Percentiles rank a stretch among this genome's conserved stretches.
Evolutionary conservation across 2,797 vertebrate genomes (phyloP).

Genomic region (Molothrus ater): DNA sequence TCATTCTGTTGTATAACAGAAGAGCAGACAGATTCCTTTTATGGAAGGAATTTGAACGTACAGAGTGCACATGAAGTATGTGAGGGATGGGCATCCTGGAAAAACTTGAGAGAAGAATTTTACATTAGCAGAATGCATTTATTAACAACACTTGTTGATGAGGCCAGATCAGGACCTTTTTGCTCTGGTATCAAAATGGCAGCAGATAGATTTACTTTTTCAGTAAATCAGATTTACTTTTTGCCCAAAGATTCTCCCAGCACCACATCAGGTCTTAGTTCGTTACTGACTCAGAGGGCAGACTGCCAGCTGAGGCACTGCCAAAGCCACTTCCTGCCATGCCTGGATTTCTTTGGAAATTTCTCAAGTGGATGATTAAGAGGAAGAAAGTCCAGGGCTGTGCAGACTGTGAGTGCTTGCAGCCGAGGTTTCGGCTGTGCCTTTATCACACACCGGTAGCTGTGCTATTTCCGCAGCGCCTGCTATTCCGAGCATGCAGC

Average conservation of each 20-base stretch:
- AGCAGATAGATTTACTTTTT: neutral
- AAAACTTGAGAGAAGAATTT: neutral
- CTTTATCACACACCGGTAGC: neutral
- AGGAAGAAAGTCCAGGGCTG: neutral
- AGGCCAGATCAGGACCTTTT: neutral
- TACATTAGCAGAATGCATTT: neutral
- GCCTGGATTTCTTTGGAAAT: constrained; percentile 1
- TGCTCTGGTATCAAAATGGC: neutral
- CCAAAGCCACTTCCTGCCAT: constrained; percentile 44
- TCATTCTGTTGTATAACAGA: neutral
- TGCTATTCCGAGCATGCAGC: neutral
- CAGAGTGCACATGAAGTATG: neutral
- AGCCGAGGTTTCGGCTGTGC: neutral
- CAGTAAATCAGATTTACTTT: neutral
- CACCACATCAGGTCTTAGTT: accelerated
- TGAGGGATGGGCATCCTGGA: neutral
- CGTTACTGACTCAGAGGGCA: constrained; percentile 16
- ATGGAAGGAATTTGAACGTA: neutral
- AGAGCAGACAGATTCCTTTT: neutral
- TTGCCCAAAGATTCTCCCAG: neutral
- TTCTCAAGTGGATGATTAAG: neutral
- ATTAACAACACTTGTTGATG: neutral
- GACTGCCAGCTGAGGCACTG: neutral
- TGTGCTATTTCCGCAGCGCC: neutral
- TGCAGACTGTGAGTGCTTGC: neutral